phyloP scores from a whole-genome alignment of 2,113 vertebrate genomes.

The Elephantulus edwardii region DNA sequence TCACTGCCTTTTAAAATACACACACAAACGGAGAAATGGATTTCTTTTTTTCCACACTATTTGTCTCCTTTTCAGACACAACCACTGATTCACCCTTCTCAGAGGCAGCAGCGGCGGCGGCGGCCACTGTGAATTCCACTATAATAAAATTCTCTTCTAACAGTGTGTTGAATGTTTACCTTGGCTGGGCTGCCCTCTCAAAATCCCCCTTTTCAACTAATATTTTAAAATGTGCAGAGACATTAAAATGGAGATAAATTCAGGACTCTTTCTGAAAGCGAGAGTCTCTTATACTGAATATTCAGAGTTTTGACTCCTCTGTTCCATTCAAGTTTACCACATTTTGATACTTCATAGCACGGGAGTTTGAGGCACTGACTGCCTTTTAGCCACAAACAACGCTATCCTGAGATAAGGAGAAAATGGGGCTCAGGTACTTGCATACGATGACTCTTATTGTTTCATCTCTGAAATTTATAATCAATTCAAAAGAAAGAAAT shows the following conservation, averaged over 20 bases:
- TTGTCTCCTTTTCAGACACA: conserved; percentile 73
- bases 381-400: background rate
- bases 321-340: background rate
- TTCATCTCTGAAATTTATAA: background rate
- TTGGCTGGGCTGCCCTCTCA: conserved; percentile 80
- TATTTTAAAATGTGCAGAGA: conserved; percentile 85
- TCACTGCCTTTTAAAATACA: conserved; percentile 47
- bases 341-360: background rate
- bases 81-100: conserved; percentile 71
- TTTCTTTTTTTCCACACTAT: conserved; percentile 68
- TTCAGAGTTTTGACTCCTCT: conserved; percentile 48
- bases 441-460: background rate
- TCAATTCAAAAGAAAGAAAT: background rate
- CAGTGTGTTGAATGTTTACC: conserved; percentile 83
- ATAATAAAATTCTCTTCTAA: conserved; percentile 76
- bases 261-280: conserved; percentile 78
- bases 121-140: conserved; percentile 71
- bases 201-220: conserved; percentile 84
- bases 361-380: conserved; percentile 25
- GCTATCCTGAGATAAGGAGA: conserved; percentile 5
- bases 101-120: conserved; percentile 45
- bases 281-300: conserved; percentile 57
- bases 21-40: conserved; percentile 64
- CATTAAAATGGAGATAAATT: conserved; percentile 85
- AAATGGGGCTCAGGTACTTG: background rate